These are phyloP conservation scores for Tuta absoluta DNA, from an alignment of 2,888 invertebrate genomes.

Conservation along the genomic window DNA sequence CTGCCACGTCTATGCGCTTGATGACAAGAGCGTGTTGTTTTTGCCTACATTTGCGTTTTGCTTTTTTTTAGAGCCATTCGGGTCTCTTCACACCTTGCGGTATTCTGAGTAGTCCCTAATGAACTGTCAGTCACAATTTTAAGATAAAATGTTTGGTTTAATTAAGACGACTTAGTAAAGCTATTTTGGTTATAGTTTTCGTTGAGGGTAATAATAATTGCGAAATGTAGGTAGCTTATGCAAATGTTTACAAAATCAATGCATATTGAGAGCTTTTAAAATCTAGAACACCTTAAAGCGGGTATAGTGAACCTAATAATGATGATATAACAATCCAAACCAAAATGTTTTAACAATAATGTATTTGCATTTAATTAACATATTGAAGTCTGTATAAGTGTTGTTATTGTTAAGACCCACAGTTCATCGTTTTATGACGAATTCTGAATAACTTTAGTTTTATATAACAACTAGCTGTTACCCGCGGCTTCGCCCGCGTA, in stretches of 20 bases:
- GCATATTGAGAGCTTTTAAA: neutral
- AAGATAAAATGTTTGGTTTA: neutral
- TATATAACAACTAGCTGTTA: too few species aligned
- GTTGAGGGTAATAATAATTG: too few species aligned
- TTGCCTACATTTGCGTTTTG: conserved; percentile 23
- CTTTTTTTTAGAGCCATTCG: conserved; percentile 25
- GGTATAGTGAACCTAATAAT: too few species aligned
- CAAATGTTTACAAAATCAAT: neutral
- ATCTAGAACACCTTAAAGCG: neutral
- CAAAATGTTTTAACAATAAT: neutral
- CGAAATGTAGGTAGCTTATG: neutral
- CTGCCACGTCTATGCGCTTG: conserved; percentile 1
- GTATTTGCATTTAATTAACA: neutral
- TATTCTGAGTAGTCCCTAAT: conserved; percentile 15
- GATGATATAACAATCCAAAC: neutral
- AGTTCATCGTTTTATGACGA: too few species aligned
- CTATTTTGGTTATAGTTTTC: too few species aligned
- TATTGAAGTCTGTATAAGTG: neutral
- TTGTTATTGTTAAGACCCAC: too few species aligned
- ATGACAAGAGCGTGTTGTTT: conserved; percentile 22
- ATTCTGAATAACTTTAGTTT: too few species aligned
- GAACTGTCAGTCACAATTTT: neutral
- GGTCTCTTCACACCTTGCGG: conserved; percentile 13
- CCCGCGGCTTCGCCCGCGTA: too few species aligned
- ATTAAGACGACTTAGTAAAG: too few species aligned